Conservation (phyloP, 1,140 invertebrate genomes). For the Cyclina sinensis region DNA sequence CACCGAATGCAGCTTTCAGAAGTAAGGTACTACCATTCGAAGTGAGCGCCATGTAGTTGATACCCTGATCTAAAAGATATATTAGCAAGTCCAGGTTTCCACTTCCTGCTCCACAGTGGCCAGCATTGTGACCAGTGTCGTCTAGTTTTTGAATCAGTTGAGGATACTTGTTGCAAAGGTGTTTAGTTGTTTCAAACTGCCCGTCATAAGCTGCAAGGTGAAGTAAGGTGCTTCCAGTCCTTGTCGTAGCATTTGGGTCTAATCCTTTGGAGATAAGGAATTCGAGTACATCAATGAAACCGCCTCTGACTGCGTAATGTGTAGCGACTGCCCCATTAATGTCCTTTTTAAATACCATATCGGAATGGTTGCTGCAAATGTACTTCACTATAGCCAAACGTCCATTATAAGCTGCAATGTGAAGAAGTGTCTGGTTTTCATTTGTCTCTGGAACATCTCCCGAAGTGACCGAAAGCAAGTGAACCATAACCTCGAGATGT, state of each 20-base stretch:
- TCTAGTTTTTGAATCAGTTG: constrained; percentile 11
- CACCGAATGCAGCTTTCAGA: constrained; percentile 46
- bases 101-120: constrained; percentile 55
- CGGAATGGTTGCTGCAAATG: constrained; percentile 6
- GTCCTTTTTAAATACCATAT: constrained; percentile 2
- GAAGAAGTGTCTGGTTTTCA: constrained; percentile 48
- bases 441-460: not conserved
- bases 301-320: constrained; percentile 59
- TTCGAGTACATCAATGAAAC: constrained; percentile 16
- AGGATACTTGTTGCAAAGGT: constrained; percentile 43
- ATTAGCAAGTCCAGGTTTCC: constrained; percentile 36
- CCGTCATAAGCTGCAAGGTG: constrained; percentile 58
- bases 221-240: constrained; percentile 21
- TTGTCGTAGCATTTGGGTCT: constrained; percentile 9
- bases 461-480: not conserved
- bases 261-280: constrained; percentile 25
- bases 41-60: constrained; percentile 22
- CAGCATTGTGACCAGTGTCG: constrained; percentile 36
- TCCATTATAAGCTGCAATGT: constrained; percentile 59
- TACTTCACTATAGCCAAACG: constrained; percentile 26
- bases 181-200: constrained; percentile 24
- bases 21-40: constrained; percentile 56
- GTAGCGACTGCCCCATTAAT: not conserved
- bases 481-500: constrained; percentile 19
- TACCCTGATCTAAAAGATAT: constrained; percentile 36